Evolutionary conservation across 2,797 vertebrate species (phyloP).

Genomic region (Crenichthys baileyi): DNA sequence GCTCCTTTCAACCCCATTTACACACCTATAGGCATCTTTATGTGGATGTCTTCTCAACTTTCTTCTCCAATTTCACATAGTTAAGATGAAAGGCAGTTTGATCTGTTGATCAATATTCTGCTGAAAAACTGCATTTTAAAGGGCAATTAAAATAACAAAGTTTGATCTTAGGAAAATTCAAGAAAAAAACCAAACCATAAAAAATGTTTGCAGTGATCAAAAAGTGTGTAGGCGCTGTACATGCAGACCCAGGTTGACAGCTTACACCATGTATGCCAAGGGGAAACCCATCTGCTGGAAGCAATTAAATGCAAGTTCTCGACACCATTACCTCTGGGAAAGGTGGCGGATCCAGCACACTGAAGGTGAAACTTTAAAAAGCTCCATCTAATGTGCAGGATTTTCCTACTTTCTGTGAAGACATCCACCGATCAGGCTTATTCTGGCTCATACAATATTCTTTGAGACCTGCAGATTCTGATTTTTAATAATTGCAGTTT

Average conservation of each 20-base stretch:
- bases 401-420: conserved; percentile 62
- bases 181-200: not conserved
- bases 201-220: not conserved
- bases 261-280: conserved; percentile 65
- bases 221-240: conserved; percentile 59
- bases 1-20: not conserved
- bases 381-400: conserved; percentile 59
- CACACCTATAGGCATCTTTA: not conserved
- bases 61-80: not conserved
- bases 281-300: conserved; percentile 67
- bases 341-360: conserved; percentile 76
- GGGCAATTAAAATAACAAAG: not conserved
- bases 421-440: conserved; percentile 18
- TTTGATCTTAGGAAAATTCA: not conserved
- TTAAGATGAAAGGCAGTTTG: not conserved
- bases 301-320: conserved; percentile 72
- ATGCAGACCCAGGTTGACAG: conserved; percentile 56
- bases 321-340: conserved; percentile 78
- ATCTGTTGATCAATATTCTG: not conserved
- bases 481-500: not conserved
- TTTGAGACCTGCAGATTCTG: not conserved
- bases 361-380: conserved; percentile 71
- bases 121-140: not conserved
- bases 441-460: not conserved
- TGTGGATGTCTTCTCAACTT: not conserved